Base-by-base conservation (phyloP, 2,113 vertebrate species). In the Benitochromis conjunctus region DNA sequence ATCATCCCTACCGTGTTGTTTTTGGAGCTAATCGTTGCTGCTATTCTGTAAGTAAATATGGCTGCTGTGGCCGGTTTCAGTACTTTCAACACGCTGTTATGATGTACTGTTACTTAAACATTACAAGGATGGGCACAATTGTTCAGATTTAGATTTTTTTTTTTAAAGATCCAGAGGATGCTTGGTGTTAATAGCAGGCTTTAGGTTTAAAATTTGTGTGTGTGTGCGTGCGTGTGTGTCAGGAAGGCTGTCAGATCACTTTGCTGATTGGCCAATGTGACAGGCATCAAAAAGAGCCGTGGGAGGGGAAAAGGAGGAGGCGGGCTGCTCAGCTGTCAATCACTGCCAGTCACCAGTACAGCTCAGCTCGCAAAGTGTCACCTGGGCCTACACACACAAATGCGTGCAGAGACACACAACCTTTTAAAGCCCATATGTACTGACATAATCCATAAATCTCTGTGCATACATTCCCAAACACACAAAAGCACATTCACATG, bases 261-360 rank as follows among this genome's bases (percentile, higher is more conserved):
- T 24, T 91, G 91, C 95, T 94, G 96, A 96, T 96, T 95, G 96
- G 96, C 96, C 96, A 95, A 94, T 96, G 88, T 95, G 96, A 96
- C 96, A 94, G 80, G 94, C 94, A 92, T 95, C 94, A 92, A 88
- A 94, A 91, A 92, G 85, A n/a, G 91, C 94, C 95, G 91, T 94
- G 96, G 95, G 92, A 95, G 91, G 95, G 95, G 90, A 71, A 43
- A 92, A 92, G 77, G 90, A 94, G 95, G 92, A 95, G 95, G 95
- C 80, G 94, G 94, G 88, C 90, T 94, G 95, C 94, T 96, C 83
- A 84, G 93, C 96, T 98, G 97, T 96, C 97, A 97, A 92, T 97
- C 97, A 96, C 88, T 92, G 87, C 87, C 86, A 92, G 90, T 90
- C 92, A 85, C 85, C 79, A 80, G 91, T 83, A 86, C 88, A 79